Evolutionary conservation across 1,140 invertebrate genomes (phyloP), one percentile per base, ranked within the genome.

Genomic region (Drosophila obscura): DNA sequence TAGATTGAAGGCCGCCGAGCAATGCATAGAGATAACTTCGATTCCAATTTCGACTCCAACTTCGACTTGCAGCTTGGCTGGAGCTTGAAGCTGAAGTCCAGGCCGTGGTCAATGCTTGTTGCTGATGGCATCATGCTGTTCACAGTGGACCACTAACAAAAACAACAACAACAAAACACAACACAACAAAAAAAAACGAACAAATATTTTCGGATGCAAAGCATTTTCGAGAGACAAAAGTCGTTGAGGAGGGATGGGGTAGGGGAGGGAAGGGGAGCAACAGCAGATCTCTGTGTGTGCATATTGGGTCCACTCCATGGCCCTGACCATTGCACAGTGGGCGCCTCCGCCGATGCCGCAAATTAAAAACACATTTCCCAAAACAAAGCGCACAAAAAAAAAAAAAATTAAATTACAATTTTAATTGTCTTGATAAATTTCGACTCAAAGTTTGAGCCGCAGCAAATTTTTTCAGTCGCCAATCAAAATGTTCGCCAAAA

Each of bases 101-200:
- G 28, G 50, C 45, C 62, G 53, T 44, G 31, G 51, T 63, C 43
- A 63, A 63, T 63, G 60, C 31, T 61, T 19, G 22, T 16, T 26
- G 16, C 19, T 75, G 69, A 79, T 76, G 80, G 80, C 80, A 79
- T 83, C 80, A 83, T 13, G 80, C 80, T 83, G 80, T 83, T 83
- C 80, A 83, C 80, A 83, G 80, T 75, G 52, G 60, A n/a, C 28
- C 19, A 5, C 9, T 7, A 22, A 50, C 48, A 55, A 45, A 24
- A 31, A 57, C 26, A 58, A 28, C 62, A 58, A 51, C 24, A 50
- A 59, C 28, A 9, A 65, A 66, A 65, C 28, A 63, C 44, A 65
- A 58, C 56, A 57, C 50, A 69, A 57, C 11, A 35, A 35, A 11
- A 8, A 35, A 35, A 35, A 35, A 2, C 31, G 31, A 35, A 35